Conservation (phyloP, 2,888 invertebrate genomes). For the Chorisops tibialis region DNA sequence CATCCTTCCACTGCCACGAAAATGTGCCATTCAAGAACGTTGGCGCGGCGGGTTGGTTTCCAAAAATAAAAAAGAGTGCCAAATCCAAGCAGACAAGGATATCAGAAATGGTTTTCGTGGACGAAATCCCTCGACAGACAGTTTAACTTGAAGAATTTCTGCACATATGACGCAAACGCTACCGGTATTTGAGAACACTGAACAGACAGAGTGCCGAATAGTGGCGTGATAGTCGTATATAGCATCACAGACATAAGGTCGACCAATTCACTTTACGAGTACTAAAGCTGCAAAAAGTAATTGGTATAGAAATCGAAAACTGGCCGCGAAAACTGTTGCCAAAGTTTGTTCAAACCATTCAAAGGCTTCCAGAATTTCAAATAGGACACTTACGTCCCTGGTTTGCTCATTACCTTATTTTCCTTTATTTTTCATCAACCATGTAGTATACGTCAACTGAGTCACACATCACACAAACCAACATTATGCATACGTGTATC, state of each 20-base stretch:
- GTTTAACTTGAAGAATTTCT: too few relatives aligned
- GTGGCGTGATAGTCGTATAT: neutral
- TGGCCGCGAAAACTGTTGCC: neutral
- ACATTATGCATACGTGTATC: too few relatives aligned
- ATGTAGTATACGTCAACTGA: too few relatives aligned
- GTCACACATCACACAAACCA: too few relatives aligned
- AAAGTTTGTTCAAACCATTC: too few relatives aligned
- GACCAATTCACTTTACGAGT: neutral
- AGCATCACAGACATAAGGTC: neutral
- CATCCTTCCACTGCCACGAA: neutral
- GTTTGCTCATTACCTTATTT: too few relatives aligned
- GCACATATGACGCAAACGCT: neutral
- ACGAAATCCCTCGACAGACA: neutral
- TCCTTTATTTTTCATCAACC: too few relatives aligned
- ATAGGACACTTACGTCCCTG: too few relatives aligned
- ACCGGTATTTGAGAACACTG: neutral
- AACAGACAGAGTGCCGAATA: neutral
- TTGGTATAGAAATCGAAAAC: neutral
- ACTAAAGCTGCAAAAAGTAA: slow-evolving; percentile 9
- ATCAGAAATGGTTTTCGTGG: slow-evolving; percentile 22
- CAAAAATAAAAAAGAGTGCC: slow-evolving; percentile 13
- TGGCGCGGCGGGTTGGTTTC: neutral
- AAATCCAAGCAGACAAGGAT: slow-evolving; percentile 23
- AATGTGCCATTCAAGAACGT: slow-evolving; percentile 4
- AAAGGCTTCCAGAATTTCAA: too few relatives aligned